Evolutionary conservation across 2,797 vertebrate genomes (phyloP).

Genomic region (Lagorchestes hirsutus): DNA sequence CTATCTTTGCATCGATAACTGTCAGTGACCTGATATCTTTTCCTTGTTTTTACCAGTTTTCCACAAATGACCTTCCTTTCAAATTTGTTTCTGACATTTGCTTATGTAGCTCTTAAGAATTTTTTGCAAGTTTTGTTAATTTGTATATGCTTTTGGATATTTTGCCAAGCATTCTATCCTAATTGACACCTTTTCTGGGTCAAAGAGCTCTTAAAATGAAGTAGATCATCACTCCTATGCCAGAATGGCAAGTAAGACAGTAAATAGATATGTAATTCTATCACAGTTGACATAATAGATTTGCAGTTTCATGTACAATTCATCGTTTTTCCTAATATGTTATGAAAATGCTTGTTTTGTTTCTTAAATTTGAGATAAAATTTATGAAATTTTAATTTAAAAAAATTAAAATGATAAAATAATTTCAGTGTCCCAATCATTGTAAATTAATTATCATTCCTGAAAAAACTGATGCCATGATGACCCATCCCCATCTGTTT

Average conservation of each 20-base stretch:
- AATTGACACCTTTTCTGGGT: conserved; percentile 45
- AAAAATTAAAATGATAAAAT: not conserved
- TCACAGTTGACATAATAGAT: not conserved
- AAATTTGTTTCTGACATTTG: conserved; percentile 75
- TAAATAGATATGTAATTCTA: not conserved
- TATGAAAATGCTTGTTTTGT: not conserved
- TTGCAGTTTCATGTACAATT: not conserved
- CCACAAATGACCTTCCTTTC: conserved; percentile 79
- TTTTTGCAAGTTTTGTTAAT: conserved; percentile 53
- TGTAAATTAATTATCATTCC: conserved; percentile 7
- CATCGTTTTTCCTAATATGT: not conserved
- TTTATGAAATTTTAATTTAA: too few relatives aligned
- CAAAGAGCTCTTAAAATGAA: conserved; percentile 50
- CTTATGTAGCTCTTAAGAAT: conserved; percentile 64
- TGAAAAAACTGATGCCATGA: not conserved
- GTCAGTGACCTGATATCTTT: conserved; percentile 71
- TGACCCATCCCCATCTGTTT: not conserved
- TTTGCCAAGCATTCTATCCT: conserved; percentile 22
- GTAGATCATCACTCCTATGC: not conserved
- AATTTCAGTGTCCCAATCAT: not conserved
- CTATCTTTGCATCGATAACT: conserved; percentile 62
- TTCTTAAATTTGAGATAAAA: not conserved
- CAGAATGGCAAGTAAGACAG: not conserved
- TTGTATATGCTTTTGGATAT: conserved; percentile 42
- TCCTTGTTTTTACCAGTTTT: conserved; percentile 77